Conservation (phyloP, 2,797 vertebrate genomes). For the Limnodromus scolopaceus region DNA sequence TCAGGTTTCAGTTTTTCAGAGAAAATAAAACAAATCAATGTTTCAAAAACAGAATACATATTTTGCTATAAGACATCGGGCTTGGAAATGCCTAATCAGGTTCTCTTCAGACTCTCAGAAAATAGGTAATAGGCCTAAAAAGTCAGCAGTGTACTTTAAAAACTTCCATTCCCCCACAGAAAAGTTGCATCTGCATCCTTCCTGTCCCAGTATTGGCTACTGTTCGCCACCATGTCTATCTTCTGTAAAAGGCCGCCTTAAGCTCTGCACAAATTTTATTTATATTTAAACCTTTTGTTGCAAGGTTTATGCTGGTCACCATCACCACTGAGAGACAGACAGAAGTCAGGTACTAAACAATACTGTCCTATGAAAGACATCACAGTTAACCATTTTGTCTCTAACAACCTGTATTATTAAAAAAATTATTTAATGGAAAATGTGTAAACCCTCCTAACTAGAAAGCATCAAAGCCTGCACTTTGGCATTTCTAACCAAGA, state of each 20-base stretch:
- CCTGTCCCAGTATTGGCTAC: neutral
- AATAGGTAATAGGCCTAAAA: neutral
- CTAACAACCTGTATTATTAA: neutral
- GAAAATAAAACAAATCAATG: neutral
- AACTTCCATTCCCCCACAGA: neutral
- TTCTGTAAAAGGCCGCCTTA: neutral
- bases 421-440: neutral
- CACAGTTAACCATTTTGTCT: neutral
- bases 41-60: neutral
- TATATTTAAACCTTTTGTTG: neutral
- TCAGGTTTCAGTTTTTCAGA: neutral
- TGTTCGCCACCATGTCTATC: neutral
- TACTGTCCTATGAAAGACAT: neutral
- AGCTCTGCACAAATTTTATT: neutral
- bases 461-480: neutral
- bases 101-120: neutral
- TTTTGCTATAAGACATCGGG: neutral
- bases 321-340: neutral
- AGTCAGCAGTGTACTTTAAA: fast-evolving
- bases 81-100: neutral
- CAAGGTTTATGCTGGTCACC: neutral
- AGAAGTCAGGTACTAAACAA: neutral
- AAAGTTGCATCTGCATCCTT: neutral
- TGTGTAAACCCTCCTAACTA: neutral
- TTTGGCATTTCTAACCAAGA: neutral